Evolutionary conservation across 2,888 invertebrate genomes (phyloP).

Genomic region (Amphipoea oculea): DNA sequence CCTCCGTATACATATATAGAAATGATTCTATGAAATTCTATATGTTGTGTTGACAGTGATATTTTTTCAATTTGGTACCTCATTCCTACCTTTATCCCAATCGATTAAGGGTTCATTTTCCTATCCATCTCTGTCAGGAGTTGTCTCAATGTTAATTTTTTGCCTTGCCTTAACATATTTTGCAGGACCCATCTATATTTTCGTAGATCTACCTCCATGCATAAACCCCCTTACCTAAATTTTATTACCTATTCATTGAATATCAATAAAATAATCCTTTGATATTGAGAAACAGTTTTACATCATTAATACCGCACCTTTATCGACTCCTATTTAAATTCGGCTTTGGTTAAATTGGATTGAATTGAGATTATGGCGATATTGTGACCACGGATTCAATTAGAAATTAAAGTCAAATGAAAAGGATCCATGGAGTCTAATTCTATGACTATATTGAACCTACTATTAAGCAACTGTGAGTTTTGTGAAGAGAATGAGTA

Average conservation of each 20-base stretch:
- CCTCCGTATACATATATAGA: background rate
- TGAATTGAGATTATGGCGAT: slow-evolving; percentile 15
- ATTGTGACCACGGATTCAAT: background rate
- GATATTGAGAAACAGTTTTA: slow-evolving; percentile 26
- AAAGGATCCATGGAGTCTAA: background rate
- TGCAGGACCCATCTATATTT: background rate
- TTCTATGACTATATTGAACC: background rate
- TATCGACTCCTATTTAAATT: slow-evolving; percentile 35
- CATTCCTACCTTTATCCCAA: background rate
- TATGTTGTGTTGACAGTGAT: background rate
- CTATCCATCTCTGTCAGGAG: background rate
- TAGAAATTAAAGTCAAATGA: background rate
- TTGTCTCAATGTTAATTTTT: background rate
- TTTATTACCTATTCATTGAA: background rate
- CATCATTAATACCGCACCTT: slow-evolving; percentile 27
- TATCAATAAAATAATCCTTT: slow-evolving; percentile 17
- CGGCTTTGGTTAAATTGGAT: slow-evolving; percentile 15
- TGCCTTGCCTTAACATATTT: background rate
- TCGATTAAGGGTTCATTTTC: background rate
- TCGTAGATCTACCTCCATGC: background rate
- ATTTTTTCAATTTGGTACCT: background rate
- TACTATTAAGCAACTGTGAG: background rate
- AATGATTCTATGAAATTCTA: no score
- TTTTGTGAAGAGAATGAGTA: background rate
- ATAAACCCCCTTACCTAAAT: background rate